Evolutionary conservation across 1,140 invertebrate genomes (phyloP).

Genomic region (Lepidurus arcticus): DNA sequence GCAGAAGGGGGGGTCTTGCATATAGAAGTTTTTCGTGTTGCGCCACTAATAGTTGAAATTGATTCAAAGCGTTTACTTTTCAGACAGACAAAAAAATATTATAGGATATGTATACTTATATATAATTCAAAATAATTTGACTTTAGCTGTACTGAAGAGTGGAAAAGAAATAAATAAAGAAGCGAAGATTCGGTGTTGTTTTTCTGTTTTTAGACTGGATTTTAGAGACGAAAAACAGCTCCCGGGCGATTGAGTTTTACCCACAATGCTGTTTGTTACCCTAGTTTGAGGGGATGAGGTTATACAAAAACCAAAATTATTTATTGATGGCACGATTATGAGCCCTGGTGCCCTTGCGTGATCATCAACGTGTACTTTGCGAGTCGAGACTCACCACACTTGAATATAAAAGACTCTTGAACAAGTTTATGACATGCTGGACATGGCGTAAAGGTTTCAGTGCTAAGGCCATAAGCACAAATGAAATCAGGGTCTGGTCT

Average conservation of each 20-base stretch:
- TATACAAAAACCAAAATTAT: neutral
- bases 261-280: too few relatives aligned
- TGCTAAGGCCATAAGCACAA: neutral
- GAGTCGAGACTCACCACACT: neutral
- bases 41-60: too few relatives aligned
- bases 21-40: neutral
- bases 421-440: slow-evolving; percentile 12
- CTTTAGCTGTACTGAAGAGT: too few relatives aligned
- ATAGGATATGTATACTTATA: too few relatives aligned
- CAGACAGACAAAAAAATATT: too few relatives aligned
- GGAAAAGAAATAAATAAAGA: too few relatives aligned
- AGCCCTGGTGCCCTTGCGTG: neutral
- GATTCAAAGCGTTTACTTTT: too few relatives aligned
- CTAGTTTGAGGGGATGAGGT: neutral
- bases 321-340: slow-evolving; percentile 18
- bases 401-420: neutral
- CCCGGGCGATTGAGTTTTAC: too few relatives aligned
- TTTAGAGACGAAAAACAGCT: too few relatives aligned
- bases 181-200: too few relatives aligned
- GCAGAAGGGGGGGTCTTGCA: neutral
- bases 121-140: too few relatives aligned
- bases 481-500: neutral
- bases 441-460: neutral
- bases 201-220: too few relatives aligned
- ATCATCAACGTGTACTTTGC: neutral